These are phyloP conservation scores for Mormyrops attenuatus DNA, from an alignment of 2,797 vertebrate species.

Conservation along the genomic window DNA sequence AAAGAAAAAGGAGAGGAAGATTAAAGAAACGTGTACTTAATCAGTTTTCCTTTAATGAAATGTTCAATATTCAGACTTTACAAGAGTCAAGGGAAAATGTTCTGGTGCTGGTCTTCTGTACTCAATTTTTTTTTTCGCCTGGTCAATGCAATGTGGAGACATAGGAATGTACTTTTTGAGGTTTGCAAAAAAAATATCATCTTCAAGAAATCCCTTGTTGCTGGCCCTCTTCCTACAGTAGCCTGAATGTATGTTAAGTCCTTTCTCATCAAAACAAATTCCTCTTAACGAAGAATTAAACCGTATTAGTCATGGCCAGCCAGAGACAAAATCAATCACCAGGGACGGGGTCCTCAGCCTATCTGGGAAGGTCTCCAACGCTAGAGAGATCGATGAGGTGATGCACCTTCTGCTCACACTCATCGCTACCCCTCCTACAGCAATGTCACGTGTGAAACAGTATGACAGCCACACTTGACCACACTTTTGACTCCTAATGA, in stretches of 20 bases:
- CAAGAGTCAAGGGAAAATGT: slow-evolving; percentile 25
- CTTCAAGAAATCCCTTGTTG: slow-evolving; percentile 1
- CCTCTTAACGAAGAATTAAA: slow-evolving; percentile 13
- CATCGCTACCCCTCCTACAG: not conserved
- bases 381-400: not conserved
- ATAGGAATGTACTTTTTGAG: slow-evolving; percentile 11
- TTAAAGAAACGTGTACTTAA: slow-evolving; percentile 34
- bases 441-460: not conserved
- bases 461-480: not conserved
- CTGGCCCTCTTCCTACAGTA: not conserved
- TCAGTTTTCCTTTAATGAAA: slow-evolving; percentile 42
- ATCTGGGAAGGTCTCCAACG: not conserved
- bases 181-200: not conserved
- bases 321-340: not conserved
- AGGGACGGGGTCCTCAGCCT: not conserved
- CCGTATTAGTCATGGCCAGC: slow-evolving; percentile 8
- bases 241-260: not conserved
- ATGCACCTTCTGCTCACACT: not conserved
- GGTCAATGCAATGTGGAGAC: not conserved
- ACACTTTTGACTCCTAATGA: not conserved
- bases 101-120: slow-evolving; percentile 10
- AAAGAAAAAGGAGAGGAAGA: slow-evolving; percentile 15
- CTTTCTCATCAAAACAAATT: slow-evolving; percentile 18
- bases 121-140: not conserved
- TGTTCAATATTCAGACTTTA: slow-evolving; percentile 40